Percentiles rank a stretch among this genome's conserved stretches.
phyloP scores from a whole-genome alignment of 2,797 vertebrate species.

The Tinamus major region DNA sequence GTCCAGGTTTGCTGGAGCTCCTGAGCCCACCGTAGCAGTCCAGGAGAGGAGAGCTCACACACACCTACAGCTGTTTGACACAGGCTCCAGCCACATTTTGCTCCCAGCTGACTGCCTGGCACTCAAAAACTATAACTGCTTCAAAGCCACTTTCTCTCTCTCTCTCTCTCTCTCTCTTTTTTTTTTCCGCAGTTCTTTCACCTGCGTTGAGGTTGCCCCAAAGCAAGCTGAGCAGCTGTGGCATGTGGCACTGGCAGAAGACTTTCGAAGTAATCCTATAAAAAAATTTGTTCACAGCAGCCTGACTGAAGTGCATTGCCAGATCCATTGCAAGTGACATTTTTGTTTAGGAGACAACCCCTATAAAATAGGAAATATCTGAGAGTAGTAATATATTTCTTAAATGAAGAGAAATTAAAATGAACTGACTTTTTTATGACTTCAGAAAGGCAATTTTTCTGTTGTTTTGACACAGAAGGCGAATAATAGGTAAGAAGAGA shows the following conservation, averaged over 20 bases:
- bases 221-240: not conserved
- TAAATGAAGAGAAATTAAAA: not conserved
- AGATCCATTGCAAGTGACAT: not conserved
- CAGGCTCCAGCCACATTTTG: not conserved
- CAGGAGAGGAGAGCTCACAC: not conserved
- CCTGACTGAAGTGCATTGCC: not conserved
- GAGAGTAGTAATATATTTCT: not conserved
- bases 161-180: too few species aligned
- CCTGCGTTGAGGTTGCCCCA: not conserved
- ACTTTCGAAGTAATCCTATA: not conserved
- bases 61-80: not conserved
- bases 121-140: not conserved
- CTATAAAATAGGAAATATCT: rapidly evolving
- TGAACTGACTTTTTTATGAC: rapidly evolving
- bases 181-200: not conserved
- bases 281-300: not conserved
- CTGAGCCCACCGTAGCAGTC: rapidly evolving
- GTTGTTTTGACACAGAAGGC: not conserved
- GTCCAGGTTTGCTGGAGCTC: not conserved
- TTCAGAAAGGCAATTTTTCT: not conserved
- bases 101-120: not conserved
- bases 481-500: not conserved
- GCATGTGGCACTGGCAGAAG: not conserved
- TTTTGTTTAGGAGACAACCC: not conserved
- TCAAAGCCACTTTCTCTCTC: not conserved